These are phyloP conservation scores for Anoura caudifer DNA, from an alignment of 2,113 vertebrate genomes.

Conservation along the genomic window DNA sequence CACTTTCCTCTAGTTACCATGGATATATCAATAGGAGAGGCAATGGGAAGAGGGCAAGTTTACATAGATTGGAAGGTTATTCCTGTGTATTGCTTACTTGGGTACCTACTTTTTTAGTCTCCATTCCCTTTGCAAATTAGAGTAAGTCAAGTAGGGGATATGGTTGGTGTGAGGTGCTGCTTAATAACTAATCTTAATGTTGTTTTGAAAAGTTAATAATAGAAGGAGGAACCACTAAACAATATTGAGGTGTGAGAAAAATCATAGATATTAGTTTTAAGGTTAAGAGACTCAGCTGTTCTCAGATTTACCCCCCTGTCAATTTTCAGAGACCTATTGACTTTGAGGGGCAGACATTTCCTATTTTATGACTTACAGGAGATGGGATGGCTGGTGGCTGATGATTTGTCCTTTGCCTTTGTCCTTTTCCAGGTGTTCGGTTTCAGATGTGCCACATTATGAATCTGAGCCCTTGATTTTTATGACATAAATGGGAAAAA, in stretches of 20 bases:
- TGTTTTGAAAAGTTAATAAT: background rate
- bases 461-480: background rate
- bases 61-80: background rate
- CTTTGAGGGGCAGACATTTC: background rate
- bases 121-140: background rate
- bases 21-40: background rate
- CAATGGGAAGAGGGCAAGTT: background rate
- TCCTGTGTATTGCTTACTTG: background rate
- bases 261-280: background rate
- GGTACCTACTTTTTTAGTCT: background rate
- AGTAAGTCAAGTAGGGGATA: background rate
- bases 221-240: background rate
- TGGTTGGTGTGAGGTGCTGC: background rate
- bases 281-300: background rate
- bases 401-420: background rate
- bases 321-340: background rate
- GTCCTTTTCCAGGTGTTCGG: background rate
- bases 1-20: background rate
- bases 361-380: background rate
- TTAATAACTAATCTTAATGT: background rate
- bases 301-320: background rate
- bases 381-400: background rate
- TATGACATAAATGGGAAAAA: background rate
- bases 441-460: background rate
- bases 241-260: background rate